Percentiles rank a stretch among this genome's conserved stretches.
Conservation (phyloP, 2,888 invertebrate species). For the Pecten maximus region DNA sequence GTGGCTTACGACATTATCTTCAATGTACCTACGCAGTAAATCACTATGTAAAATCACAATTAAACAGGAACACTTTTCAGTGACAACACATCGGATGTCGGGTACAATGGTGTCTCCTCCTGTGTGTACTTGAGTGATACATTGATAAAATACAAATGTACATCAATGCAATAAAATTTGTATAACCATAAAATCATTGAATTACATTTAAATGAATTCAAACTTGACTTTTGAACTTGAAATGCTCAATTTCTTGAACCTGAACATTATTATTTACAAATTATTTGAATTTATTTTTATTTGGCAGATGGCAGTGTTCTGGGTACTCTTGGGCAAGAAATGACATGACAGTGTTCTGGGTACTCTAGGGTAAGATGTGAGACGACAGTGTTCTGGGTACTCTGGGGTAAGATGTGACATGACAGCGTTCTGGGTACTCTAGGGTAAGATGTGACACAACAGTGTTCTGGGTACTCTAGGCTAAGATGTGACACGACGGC, state of each 20-base stretch:
- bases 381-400: too few relatives aligned
- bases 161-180: neutral
- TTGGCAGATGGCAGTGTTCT: neutral
- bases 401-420: too few relatives aligned
- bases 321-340: too few relatives aligned
- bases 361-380: too few relatives aligned
- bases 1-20: neutral
- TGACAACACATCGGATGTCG: neutral
- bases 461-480: neutral
- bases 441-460: too few relatives aligned
- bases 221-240: neutral
- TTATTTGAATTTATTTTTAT: neutral
- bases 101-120: neutral
- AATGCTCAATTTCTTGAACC: neutral
- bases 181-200: neutral
- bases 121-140: neutral
- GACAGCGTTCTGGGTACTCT: too few relatives aligned
- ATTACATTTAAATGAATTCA: neutral
- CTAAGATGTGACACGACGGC: neutral
- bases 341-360: too few relatives aligned
- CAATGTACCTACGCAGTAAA: neutral
- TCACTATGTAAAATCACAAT: neutral
- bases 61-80: neutral
- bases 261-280: neutral
- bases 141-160: neutral